These are phyloP conservation scores for Microcebus murinus DNA, from an alignment of 2,113 vertebrate species.

Conservation along the genomic window DNA sequence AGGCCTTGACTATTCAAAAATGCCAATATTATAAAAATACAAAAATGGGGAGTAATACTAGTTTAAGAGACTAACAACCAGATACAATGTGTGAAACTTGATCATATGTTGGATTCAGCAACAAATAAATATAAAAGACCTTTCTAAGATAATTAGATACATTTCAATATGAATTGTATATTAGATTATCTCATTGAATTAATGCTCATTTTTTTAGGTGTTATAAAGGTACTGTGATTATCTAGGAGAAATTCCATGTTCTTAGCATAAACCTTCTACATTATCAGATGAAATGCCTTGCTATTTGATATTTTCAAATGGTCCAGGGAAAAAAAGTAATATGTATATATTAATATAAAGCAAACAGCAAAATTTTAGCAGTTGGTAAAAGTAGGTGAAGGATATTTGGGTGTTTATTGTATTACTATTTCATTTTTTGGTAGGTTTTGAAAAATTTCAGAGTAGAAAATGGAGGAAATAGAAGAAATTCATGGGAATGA, in stretches of 20 bases:
- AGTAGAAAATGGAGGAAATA: conserved; percentile 15
- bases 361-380: not conserved
- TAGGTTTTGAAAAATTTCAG: not conserved
- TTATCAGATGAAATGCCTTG: not conserved
- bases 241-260: not conserved
- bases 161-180: not conserved
- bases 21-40: not conserved
- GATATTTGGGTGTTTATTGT: not conserved
- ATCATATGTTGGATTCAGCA: not conserved
- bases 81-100: not conserved
- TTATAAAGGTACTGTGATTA: not conserved
- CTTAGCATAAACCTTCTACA: not conserved
- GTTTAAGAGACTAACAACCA: not conserved
- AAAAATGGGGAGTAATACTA: not conserved
- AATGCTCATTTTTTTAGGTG: not conserved
- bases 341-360: not conserved
- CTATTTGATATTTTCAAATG: not conserved
- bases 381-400: not conserved
- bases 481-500: not conserved
- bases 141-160: not conserved
- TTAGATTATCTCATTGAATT: not conserved
- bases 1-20: not conserved
- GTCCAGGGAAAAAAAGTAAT: not conserved
- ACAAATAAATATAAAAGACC: not conserved
- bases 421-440: not conserved